Base-by-base conservation (phyloP, 1,140 invertebrate species). In the Bombus soroeensis region DNA sequence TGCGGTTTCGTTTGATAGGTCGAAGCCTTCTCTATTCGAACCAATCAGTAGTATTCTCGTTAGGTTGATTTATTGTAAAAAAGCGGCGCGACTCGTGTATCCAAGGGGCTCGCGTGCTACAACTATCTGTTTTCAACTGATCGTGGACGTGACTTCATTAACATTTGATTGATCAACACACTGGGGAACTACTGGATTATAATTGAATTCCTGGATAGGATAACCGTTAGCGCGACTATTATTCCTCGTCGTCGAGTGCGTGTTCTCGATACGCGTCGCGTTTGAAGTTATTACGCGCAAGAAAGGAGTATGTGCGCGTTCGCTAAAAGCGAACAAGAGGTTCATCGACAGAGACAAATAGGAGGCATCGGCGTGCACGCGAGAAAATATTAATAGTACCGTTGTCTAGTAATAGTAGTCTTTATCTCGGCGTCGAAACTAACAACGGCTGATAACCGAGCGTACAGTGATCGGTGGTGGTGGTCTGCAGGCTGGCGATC, bases 61-160 rank as follows among this genome's bases (percentile, higher is more conserved):
- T 84, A 78, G 75, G n/a, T 70, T 84, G 82, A 84, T 84, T 84
- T 78, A 79, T 78, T 41, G 73, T 83, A 70, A 78, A 83, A 83
- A 83, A 37, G 41, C n/a, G 39, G 39, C 37, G 39, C 39, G 57
- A n/a, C 57, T n/a, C 59, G 59, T 66, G 76, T 66, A 32, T 37
- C 81, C 10, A 41, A 37, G 28, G 5, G 47, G 39, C 43, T 83
- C 62, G 73, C 81, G 66, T 41, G 82, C 57, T 78, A 70, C 64
- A 28, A 70, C 74, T 77, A 66, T 68, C 64, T 62, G 68, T 84
- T 84, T 72, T 41, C 66, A 70, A 71, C 53, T 22, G 75, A 72
- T 84, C 47, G 62, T 53, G 75, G 75, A 84, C 83, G 75, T 79
- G 83, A 84, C 77, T 85, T 79, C 68, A 85, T 85, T 80, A 80